phyloP scores from a whole-genome alignment of 2,113 vertebrate genomes.

The Ceyx cyanopectus region DNA sequence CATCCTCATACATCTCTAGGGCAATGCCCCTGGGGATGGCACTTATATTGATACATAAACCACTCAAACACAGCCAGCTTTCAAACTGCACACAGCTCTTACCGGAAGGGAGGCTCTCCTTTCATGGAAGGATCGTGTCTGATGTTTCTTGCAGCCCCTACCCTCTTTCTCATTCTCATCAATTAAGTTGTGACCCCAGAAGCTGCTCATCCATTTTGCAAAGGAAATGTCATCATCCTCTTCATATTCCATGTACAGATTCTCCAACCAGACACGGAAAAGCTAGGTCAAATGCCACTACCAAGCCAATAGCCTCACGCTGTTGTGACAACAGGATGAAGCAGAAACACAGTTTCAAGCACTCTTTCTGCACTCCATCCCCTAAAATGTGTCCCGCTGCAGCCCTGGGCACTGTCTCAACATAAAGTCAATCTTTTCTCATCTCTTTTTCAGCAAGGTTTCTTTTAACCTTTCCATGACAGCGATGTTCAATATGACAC shows the following conservation, averaged over 20 bases:
- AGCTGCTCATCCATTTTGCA: slow-evolving; percentile 98
- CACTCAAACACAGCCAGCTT: background rate
- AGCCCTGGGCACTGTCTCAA: slow-evolving; percentile 75
- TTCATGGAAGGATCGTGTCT: slow-evolving; percentile 54
- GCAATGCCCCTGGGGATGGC: background rate
- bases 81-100: slow-evolving; percentile 56
- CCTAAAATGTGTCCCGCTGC: slow-evolving; percentile 38
- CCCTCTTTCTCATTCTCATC: slow-evolving; percentile 76
- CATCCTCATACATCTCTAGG: background rate
- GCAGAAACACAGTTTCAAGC: background rate
- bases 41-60: background rate
- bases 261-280: slow-evolving; percentile 3
- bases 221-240: slow-evolving; percentile 92
- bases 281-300: slow-evolving; percentile 11
- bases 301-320: background rate
- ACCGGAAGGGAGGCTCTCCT: slow-evolving; percentile 92
- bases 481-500: slow-evolving; percentile 64
- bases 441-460: slow-evolving; percentile 80
- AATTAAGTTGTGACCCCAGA: slow-evolving; percentile 89
- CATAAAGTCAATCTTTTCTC: slow-evolving; percentile 79
- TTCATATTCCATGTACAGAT: slow-evolving; percentile 87
- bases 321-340: slow-evolving; percentile 18
- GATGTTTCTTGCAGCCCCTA: slow-evolving; percentile 78
- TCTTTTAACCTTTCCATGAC: slow-evolving; percentile 89
- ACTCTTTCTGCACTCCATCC: slow-evolving; percentile 17